Percentiles rank a stretch among this genome's conserved stretches.
phyloP scores from a whole-genome alignment of 2,113 vertebrate species.

The Cathartes aura region DNA sequence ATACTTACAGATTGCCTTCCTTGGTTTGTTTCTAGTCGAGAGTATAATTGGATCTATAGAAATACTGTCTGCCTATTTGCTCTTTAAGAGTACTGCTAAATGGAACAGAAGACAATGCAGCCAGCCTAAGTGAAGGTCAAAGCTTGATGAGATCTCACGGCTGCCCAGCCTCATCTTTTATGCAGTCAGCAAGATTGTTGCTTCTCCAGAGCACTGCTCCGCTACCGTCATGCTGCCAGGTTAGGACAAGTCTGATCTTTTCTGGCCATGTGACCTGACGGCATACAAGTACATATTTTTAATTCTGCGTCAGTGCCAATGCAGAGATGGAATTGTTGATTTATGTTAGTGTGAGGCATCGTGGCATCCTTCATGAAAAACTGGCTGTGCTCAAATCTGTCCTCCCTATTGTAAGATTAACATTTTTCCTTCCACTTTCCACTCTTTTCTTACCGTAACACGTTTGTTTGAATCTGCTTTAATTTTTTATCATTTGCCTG shows the following conservation, averaged over 20 bases:
- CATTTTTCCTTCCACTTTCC: background rate
- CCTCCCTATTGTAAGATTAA: background rate
- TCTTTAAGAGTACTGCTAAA: conserved; percentile 66
- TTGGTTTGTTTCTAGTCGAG: conserved; percentile 31
- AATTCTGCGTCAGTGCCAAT: background rate
- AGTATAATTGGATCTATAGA: conserved; percentile 48
- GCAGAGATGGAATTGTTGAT: background rate
- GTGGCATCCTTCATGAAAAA: background rate
- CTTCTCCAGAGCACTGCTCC: background rate
- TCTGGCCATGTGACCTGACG: background rate
- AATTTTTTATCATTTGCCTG: background rate
- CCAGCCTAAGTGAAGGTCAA: conserved; percentile 68
- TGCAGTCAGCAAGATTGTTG: conserved; percentile 38
- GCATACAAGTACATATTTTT: background rate
- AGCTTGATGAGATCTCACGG: conserved; percentile 57
- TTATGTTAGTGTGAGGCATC: background rate
- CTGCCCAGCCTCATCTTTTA: conserved; percentile 52
- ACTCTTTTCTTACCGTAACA: background rate
- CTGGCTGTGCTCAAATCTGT: background rate
- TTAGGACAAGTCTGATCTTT: background rate
- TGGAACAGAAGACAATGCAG: conserved; percentile 59
- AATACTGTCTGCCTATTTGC: conserved; percentile 43
- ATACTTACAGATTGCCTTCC: background rate
- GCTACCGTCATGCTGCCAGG: background rate
- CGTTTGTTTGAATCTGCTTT: background rate